These are phyloP conservation scores for Aporophyla nigra DNA, from an alignment of 2,888 invertebrate genomes.

Conservation along the genomic window DNA sequence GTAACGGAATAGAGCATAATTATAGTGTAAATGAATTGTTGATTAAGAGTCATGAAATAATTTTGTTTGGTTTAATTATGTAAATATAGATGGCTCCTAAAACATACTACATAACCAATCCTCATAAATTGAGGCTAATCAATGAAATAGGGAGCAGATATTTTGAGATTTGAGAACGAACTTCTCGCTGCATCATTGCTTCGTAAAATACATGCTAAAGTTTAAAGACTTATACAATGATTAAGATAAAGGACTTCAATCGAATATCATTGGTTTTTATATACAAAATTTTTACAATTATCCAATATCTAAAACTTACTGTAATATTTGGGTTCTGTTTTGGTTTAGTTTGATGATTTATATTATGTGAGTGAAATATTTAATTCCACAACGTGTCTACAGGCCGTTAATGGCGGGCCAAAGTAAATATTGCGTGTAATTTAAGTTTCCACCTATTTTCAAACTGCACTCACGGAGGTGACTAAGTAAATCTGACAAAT, in stretches of 20 bases:
- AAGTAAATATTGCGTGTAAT: background rate
- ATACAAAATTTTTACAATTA: background rate
- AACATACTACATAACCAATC: background rate
- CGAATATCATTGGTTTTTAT: background rate
- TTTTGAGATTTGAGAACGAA: background rate
- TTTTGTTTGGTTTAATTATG: background rate
- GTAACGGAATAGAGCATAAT: background rate
- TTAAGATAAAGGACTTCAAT: background rate
- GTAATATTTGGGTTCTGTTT: slow-evolving; percentile 6
- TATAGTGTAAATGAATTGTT: background rate
- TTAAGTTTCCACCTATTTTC: background rate
- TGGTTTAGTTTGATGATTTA: background rate
- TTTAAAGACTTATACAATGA: background rate
- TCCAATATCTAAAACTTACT: background rate
- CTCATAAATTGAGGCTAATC: no score
- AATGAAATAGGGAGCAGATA: background rate
- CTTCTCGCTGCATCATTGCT: slow-evolving; percentile 28
- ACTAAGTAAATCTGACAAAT: background rate
- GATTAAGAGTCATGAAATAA: background rate
- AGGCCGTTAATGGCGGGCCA: no score
- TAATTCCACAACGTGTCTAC: no score
- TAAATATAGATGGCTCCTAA: background rate
- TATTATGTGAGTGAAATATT: background rate
- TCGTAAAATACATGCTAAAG: background rate
- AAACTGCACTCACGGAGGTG: background rate